These are phyloP conservation scores for Apodemus sylvaticus DNA, from an alignment of 2,113 vertebrate species.

Conservation along the genomic window DNA sequence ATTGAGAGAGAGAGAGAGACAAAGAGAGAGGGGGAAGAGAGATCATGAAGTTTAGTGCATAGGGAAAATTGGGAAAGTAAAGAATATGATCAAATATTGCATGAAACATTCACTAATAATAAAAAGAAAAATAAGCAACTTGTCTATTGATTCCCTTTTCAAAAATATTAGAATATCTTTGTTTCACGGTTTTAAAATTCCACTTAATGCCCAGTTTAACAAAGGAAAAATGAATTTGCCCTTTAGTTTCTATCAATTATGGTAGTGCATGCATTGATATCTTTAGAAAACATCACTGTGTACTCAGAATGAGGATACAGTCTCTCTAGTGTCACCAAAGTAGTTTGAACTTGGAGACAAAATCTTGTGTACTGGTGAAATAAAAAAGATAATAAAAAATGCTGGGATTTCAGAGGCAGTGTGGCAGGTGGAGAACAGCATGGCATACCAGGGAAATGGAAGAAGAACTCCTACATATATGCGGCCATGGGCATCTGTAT, in stretches of 20 bases:
- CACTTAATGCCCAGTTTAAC: not conserved
- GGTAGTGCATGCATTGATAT: not conserved
- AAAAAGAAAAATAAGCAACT: not conserved
- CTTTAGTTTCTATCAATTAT: not conserved
- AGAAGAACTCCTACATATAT: not conserved
- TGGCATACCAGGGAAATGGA: accelerated
- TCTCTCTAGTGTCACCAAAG: not conserved
- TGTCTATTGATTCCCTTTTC: not conserved
- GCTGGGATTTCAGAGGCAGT: not conserved
- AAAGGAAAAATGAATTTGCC: not conserved
- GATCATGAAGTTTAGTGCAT: not conserved
- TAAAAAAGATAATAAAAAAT: not conserved
- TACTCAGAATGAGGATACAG: not conserved
- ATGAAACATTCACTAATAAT: not conserved
- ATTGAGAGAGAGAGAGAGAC: no score
- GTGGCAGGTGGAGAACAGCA: accelerated
- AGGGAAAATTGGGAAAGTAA: not conserved
- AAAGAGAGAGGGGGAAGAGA: no score
- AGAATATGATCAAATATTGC: not conserved
- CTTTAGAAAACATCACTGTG: not conserved
- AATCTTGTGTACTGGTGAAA: not conserved
- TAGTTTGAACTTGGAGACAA: not conserved
- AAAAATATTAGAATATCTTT: not conserved
- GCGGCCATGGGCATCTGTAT: not conserved
- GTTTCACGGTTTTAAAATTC: not conserved